Evolutionary conservation across 2,888 invertebrate species (phyloP).

Genomic region (Aporophyla lueneburgensis): DNA sequence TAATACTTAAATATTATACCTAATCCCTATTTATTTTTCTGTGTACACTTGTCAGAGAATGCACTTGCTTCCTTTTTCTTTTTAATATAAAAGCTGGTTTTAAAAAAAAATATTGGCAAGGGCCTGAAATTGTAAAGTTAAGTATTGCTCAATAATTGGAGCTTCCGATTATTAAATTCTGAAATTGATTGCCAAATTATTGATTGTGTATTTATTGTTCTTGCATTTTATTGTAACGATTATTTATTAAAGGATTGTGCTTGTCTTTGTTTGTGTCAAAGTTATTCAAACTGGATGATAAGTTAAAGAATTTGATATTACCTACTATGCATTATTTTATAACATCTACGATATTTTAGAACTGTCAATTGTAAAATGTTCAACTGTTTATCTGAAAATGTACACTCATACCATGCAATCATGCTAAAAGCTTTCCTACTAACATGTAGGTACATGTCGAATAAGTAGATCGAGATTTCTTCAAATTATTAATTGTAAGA

Average conservation of each 20-base stretch:
- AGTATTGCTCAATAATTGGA: slow-evolving; percentile 83
- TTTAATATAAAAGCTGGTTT: slow-evolving; percentile 9
- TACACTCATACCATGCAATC: slow-evolving; percentile 78
- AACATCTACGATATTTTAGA: slow-evolving; percentile 58
- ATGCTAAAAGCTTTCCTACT: slow-evolving; percentile 88
- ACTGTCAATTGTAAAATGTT: slow-evolving; percentile 56
- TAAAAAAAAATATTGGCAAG: slow-evolving; percentile 42
- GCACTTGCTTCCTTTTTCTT: slow-evolving; percentile 12
- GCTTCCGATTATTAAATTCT: slow-evolving; percentile 77
- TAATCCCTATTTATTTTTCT: slow-evolving; percentile 24
- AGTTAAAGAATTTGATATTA: slow-evolving; percentile 62
- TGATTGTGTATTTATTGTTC: slow-evolving; percentile 68
- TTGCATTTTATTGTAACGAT: slow-evolving; percentile 60
- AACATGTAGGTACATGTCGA: slow-evolving; percentile 82
- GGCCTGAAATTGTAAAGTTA: slow-evolving; percentile 64
- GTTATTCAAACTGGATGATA: slow-evolving; percentile 65
- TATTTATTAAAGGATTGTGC: slow-evolving; percentile 65
- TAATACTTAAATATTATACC: slow-evolving; percentile 8
- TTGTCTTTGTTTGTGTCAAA: slow-evolving; percentile 69
- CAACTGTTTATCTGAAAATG: slow-evolving; percentile 57
- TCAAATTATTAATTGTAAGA: slow-evolving; percentile 87
- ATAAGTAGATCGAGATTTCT: slow-evolving; percentile 87
- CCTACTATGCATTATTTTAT: slow-evolving; percentile 66
- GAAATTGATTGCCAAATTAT: slow-evolving; percentile 67
- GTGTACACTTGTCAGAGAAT: slow-evolving; percentile 14